These are phyloP conservation scores for Poeciliopsis gracilis DNA, from an alignment of 2,797 vertebrate genomes.

Conservation along the genomic window DNA sequence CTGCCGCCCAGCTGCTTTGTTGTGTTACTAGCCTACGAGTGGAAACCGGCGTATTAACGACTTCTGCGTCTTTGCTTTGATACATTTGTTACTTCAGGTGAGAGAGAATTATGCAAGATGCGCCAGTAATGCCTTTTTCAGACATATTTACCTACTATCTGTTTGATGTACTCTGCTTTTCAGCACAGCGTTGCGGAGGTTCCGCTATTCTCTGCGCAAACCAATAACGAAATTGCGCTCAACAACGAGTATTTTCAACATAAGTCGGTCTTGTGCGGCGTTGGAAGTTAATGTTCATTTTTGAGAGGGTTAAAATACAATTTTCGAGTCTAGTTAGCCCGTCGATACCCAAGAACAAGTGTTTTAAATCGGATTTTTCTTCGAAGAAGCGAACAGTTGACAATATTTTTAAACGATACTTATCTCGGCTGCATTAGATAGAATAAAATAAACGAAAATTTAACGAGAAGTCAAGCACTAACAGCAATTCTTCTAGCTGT, in stretches of 20 bases:
- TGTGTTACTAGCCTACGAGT: not conserved
- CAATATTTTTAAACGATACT: not conserved
- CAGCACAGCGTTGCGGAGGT: not conserved
- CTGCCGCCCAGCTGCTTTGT: not conserved
- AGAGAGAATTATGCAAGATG: not conserved
- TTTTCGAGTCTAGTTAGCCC: not conserved
- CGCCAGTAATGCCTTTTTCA: fast-evolving
- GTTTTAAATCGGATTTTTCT: not conserved
- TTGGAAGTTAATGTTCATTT: not conserved
- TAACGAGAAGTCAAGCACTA: not conserved
- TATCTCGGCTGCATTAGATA: not conserved
- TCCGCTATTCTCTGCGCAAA: constrained; percentile 5
- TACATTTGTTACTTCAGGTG: constrained; percentile 33
- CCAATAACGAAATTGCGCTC: not conserved
- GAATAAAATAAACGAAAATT: not conserved
- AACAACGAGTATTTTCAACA: fast-evolving
- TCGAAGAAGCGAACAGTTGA: not conserved
- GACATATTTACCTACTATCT: not conserved
- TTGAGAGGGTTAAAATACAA: not conserved
- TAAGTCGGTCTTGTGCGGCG: no score
- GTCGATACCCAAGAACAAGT: not conserved
- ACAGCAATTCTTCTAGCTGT: not conserved
- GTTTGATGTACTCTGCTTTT: not conserved
- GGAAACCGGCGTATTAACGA: constrained; percentile 11
- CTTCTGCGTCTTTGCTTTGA: constrained; percentile 32